Evolutionary conservation across 2,888 invertebrate species (phyloP).

Genomic region (Blastobasis lacticolella): DNA sequence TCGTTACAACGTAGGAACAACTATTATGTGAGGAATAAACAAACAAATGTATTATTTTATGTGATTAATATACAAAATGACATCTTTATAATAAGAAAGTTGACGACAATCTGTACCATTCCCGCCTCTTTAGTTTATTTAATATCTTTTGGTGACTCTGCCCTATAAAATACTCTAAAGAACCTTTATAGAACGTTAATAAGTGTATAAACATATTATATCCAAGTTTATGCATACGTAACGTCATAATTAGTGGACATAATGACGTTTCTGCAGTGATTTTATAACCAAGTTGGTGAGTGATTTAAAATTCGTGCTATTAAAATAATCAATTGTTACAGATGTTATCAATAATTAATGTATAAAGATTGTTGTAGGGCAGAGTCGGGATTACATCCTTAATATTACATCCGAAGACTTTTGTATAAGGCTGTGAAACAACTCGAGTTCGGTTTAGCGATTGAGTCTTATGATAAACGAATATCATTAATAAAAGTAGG

Average conservation of each 20-base stretch:
- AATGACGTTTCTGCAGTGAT: no score
- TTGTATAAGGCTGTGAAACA: constrained; percentile 65
- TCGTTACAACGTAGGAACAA: constrained; percentile 31
- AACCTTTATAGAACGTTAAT: no score
- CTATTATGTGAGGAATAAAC: constrained; percentile 13
- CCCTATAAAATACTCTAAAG: constrained; percentile 19
- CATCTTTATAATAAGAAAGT: constrained; percentile 26
- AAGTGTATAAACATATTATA: no score
- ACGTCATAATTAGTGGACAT: no score
- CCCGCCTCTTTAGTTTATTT: constrained; percentile 44
- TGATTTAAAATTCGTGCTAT: no score
- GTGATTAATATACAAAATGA: constrained; percentile 36
- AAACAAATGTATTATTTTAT: constrained; percentile 19
- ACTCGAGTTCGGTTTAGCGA: constrained; percentile 55
- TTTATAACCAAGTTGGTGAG: no score
- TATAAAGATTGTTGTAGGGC: constrained; percentile 24
- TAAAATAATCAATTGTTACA: no score
- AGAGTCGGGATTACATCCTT: constrained; percentile 35
- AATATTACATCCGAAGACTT: constrained; percentile 55
- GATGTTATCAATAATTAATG: not conserved
- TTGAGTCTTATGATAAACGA: constrained; percentile 24
- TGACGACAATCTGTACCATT: constrained; percentile 16
- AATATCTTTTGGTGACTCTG: constrained; percentile 37
- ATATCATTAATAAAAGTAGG: constrained; percentile 23
- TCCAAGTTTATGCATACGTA: no score